A percentile compares a stretch with the other conserved stretches of the same genome.
Evolutionary conservation across 2,797 vertebrate species (phyloP).

Genomic region (Neostethus bicornis): DNA sequence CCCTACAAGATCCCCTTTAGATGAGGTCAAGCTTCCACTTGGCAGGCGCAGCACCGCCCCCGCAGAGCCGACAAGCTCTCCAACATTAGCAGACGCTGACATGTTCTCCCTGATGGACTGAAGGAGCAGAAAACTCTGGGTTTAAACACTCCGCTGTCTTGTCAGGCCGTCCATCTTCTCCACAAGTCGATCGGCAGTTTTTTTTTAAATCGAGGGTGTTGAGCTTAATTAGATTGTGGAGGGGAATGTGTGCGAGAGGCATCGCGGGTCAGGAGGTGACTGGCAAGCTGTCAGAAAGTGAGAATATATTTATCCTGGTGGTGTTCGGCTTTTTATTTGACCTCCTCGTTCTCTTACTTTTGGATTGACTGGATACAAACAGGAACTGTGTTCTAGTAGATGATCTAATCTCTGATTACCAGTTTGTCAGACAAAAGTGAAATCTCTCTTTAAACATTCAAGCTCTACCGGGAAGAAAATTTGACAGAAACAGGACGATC

Average conservation of each 20-base stretch:
- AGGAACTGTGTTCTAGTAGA: too few species aligned
- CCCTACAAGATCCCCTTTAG: slow-evolving; percentile 63
- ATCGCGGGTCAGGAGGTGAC: slow-evolving; percentile 19
- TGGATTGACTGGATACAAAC: too few species aligned
- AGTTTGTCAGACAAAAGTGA: too few species aligned
- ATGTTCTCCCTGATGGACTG: slow-evolving; percentile 41
- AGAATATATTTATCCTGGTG: slow-evolving; percentile 15
- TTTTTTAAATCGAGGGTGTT: slow-evolving; percentile 8
- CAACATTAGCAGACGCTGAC: slow-evolving; percentile 48
- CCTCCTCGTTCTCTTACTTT: slow-evolving; percentile 13
- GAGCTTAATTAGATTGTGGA: slow-evolving; percentile 30
- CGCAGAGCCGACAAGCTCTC: slow-evolving; percentile 45
- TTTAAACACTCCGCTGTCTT: slow-evolving; percentile 26
- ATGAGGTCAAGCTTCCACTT: slow-evolving; percentile 63
- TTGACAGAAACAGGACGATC: too few species aligned
- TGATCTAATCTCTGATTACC: too few species aligned
- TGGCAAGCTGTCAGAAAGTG: slow-evolving; percentile 27
- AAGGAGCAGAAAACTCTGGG: slow-evolving; percentile 41
- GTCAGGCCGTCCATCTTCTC: slow-evolving; percentile 27
- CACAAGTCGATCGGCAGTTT: slow-evolving; percentile 11
- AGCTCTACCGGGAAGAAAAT: too few species aligned
- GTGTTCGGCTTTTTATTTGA: too few species aligned
- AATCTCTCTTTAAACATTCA: too few species aligned
- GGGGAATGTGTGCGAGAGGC: slow-evolving; percentile 1
- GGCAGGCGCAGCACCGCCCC: slow-evolving; percentile 41